Evolutionary conservation across 2,888 invertebrate genomes (phyloP).

Genomic region (Macrophya annulata): DNA sequence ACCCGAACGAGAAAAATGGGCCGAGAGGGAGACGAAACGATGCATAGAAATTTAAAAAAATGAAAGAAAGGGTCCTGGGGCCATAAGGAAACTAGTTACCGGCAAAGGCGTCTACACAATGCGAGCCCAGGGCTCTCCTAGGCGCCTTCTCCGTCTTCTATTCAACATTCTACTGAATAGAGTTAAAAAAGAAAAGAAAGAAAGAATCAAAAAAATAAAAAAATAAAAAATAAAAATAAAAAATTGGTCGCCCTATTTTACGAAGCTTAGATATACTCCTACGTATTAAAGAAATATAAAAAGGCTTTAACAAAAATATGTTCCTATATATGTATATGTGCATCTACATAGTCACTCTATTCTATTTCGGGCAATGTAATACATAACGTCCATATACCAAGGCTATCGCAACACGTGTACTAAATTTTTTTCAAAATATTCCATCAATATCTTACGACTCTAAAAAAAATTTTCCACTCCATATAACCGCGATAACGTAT

Average conservation of each 20-base stretch:
- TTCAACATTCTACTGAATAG: conserved; percentile 69
- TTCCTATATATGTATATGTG: not conserved
- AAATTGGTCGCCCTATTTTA: conserved; percentile 49
- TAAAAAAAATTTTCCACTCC: not conserved
- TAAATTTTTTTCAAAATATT: not conserved
- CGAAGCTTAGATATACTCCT: conserved; percentile 27
- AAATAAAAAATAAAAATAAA: not conserved
- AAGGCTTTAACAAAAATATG: conserved; percentile 11
- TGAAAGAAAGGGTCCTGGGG: conserved; percentile 53
- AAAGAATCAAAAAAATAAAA: too few species aligned
- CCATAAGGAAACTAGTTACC: conserved; percentile 56
- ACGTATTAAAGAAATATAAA: conserved; percentile 45
- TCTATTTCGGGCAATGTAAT: not conserved
- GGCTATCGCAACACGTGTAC: not conserved
- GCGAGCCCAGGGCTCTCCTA: conserved; percentile 51
- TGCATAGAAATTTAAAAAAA: conserved; percentile 55
- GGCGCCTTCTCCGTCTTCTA: conserved; percentile 61
- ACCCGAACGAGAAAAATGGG: conserved; percentile 53
- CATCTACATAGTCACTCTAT: conserved; percentile 1
- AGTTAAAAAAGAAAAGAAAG: conserved; percentile 51
- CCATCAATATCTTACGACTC: not conserved
- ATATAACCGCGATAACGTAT: not conserved
- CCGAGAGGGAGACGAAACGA: conserved; percentile 55
- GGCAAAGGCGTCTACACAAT: conserved; percentile 55
- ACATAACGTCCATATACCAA: not conserved